Evolutionary conservation across 1,140 invertebrate genomes (phyloP), one percentile per base, ranked within the genome.

Genomic region (Arion vulgaris): DNA sequence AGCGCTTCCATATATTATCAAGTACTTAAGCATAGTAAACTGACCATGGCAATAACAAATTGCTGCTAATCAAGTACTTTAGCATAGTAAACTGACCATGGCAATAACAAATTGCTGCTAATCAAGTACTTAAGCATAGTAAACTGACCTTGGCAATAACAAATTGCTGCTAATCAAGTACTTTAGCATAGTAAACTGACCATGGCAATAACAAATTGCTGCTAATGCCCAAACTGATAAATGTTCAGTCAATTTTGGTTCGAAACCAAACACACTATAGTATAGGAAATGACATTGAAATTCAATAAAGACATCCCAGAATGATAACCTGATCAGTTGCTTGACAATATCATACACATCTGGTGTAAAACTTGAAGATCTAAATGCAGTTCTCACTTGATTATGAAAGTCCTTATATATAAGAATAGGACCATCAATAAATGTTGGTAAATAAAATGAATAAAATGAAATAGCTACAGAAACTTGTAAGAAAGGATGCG

Each of bases 51-150:
- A 95, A 88, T 97, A 96, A 15, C 96, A 9, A 76, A 96, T 94
- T 19, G 96, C 96, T 93, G 95, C n/a, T n/a, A n/a, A 98, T 94
- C 0, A 97, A 94, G 93, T 98, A 98, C 92, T 98, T 98, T 38
- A 96, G 93, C 88, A 96, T 95, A 90, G 98, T 98, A 92, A 96
- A 97, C 89, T 97, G 95, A 11, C 96, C 97, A 94, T 96, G 95
- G 86, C 95, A 95, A 88, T 97, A 96, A 15, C 96, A 9, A 76
- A 96, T 94, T 19, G 96, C 96, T 93, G 95, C n/a, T n/a, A n/a
- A 98, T 94, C 0, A 97, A 94, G 93, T 98, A 98, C 92, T 98
- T 98, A 38, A 96, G 93, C 88, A 96, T 95, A 90, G 98, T 98
- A 92, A 96, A 97, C 89, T 97, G 95, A 11, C 96, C 97, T 94